These are phyloP conservation scores for Lontra canadensis DNA, from an alignment of 2,113 vertebrate genomes.

Conservation along the genomic window DNA sequence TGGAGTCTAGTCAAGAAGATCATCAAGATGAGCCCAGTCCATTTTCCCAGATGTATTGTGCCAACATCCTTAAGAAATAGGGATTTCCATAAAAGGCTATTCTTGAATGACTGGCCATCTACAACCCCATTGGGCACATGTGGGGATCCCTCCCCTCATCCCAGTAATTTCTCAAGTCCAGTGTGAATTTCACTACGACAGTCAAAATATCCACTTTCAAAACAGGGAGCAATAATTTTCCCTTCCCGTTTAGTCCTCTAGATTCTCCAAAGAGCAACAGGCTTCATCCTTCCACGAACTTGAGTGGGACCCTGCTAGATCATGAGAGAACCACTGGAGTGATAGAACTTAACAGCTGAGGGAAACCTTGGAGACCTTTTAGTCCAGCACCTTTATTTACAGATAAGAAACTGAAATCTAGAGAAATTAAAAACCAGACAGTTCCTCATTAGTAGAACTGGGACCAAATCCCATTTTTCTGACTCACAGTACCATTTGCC, in stretches of 20 bases:
- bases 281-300: not conserved
- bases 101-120: not conserved
- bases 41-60: not conserved
- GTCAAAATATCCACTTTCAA: not conserved
- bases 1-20: not conserved
- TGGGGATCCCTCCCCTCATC: not conserved
- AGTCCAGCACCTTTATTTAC: not conserved
- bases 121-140: not conserved
- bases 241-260: too few relatives aligned
- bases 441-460: not conserved
- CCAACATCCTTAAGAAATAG: not conserved
- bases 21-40: not conserved
- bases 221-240: too few relatives aligned
- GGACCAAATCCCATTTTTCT: not conserved
- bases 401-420: not conserved
- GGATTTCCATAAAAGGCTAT: not conserved
- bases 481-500: not conserved
- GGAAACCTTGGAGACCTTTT: not conserved
- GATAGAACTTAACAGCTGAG: not conserved
- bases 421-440: not conserved
- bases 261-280: not conserved
- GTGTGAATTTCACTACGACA: not conserved
- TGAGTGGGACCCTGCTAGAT: not conserved
- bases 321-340: not conserved
- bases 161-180: not conserved